Percentiles rank a stretch among this genome's conserved stretches.
Evolutionary conservation across 2,113 vertebrate species (phyloP).

Genomic region (Podarcis cretensis): DNA sequence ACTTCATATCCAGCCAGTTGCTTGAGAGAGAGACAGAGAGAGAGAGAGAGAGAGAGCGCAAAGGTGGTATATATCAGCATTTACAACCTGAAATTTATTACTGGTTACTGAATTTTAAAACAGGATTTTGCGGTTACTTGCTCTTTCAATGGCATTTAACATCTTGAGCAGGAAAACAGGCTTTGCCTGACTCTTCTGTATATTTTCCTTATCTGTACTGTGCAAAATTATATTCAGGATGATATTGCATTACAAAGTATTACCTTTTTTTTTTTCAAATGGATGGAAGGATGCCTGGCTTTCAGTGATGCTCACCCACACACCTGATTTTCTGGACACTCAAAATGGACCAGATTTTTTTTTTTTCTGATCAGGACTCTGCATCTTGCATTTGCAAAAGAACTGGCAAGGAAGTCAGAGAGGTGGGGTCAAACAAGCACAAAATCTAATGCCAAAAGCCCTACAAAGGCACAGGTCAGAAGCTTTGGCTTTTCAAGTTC

Average conservation of each 20-base stretch:
- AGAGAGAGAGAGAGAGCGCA: background rate
- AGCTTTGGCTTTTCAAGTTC: background rate
- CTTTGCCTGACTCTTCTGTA: background rate
- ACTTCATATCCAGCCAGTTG: background rate
- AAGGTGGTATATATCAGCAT: slow-evolving; percentile 1
- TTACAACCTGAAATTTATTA: slow-evolving; percentile 30
- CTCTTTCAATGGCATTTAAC: slow-evolving; percentile 32
- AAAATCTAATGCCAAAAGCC: too few relatives aligned
- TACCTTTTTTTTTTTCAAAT: slow-evolving; percentile 20
- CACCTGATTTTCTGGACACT: slow-evolving; percentile 20
- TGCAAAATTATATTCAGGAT: slow-evolving; percentile 21
- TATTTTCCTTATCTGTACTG: slow-evolving; percentile 19
- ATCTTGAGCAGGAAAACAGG: slow-evolving; percentile 11
- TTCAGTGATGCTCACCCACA: slow-evolving; percentile 8
- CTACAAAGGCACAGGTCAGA: too few relatives aligned
- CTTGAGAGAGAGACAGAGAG: background rate
- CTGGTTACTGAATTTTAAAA: slow-evolving; percentile 25
- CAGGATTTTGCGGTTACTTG: slow-evolving; percentile 5
- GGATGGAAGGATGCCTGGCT: slow-evolving; percentile 14
- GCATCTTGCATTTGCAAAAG: background rate
- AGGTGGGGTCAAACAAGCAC: background rate
- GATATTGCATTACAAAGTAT: slow-evolving; percentile 24
- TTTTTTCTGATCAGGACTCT: background rate
- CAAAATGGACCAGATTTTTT: background rate
- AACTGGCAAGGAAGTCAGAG: background rate